Evolutionary conservation across 2,888 invertebrate genomes (phyloP), one percentile per base, ranked within the genome.

Genomic region (Caradrina clavipalpis): DNA sequence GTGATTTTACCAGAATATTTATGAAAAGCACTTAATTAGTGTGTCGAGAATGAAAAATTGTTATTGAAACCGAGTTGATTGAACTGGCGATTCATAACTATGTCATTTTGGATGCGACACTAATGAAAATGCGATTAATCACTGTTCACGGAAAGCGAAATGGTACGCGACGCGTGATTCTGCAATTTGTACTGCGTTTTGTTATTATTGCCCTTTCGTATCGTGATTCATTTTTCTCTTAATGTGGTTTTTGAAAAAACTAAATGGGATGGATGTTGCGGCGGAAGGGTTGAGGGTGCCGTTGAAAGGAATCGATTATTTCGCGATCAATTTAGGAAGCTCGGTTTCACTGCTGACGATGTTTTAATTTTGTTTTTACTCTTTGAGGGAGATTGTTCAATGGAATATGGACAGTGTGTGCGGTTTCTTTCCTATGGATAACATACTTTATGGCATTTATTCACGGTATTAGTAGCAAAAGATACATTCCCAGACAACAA

Each of bases 1-100:
- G 45, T 72, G 76, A 80, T 88, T 88, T 87, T 75, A 81, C 85
- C 84, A 85, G 89, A 90, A 91, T 93, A 94, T 95, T 95, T 95
- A 95, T 94, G 93, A 94, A 94, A 93, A 93, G 93, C 93, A 92
- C 94, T 96, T 95, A 95, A 96, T 96, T 96, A 95, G 95, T 94
- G 90, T 95, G 95, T 95, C 94, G 93, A 92, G 95, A 92, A 93
- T 95, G 95, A 95, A 95, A 96, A 96, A 96, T 95, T 95, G 95
- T 95, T 95, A 95, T 95, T 94, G 95, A 94, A 94, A 95, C 94
- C 90, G 90, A 92, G 91, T 91, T 94, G 94, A 95, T 95, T 94
- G 95, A 95, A 94, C 93, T 92, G 93, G 92, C 93, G 90, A 93
- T 92, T 95, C 93, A 93, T 95, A 95, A 95, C 94, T 94, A 92